A percentile compares a stretch with the other conserved stretches of the same genome.
These are phyloP conservation scores for Taurulus bubalis DNA, from an alignment of 2,113 vertebrate genomes.

Conservation along the genomic window DNA sequence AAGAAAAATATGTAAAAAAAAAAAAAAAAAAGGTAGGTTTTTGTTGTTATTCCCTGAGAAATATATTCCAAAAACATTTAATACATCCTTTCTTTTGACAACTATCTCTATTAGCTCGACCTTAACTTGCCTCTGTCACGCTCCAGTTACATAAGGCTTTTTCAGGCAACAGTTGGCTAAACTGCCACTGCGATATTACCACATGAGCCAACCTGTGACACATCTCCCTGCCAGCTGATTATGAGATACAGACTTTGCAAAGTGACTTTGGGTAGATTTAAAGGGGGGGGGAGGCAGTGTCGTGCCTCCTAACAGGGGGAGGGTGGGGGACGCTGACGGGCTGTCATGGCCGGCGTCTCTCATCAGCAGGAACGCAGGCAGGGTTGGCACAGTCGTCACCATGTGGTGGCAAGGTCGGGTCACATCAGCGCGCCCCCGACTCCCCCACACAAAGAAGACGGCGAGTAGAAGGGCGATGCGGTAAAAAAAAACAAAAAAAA, in stretches of 20 bases:
- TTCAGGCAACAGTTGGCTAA: conserved; percentile 42
- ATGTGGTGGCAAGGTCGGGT: conserved; percentile 78
- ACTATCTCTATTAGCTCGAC: background rate
- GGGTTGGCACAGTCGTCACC: conserved; percentile 65
- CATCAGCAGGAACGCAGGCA: conserved; percentile 72
- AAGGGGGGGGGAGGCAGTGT: conserved; percentile 30
- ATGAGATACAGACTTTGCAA: conserved; percentile 72
- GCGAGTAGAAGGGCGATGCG: conserved; percentile 42
- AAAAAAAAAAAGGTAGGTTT: background rate
- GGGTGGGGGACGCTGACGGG: conserved; percentile 69
- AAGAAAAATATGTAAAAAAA: background rate
- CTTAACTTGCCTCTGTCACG: background rate
- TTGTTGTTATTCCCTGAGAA: background rate
- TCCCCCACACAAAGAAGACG: conserved; percentile 54
- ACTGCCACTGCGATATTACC: conserved; percentile 58
- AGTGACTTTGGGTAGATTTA: conserved; percentile 73
- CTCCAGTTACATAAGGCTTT: background rate
- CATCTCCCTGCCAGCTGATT: conserved; percentile 59
- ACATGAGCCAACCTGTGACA: conserved; percentile 68
- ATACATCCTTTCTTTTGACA: background rate
- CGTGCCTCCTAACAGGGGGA: conserved; percentile 59
- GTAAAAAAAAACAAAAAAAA: conserved; percentile 6
- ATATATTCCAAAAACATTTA: background rate
- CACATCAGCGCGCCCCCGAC: conserved; percentile 66
- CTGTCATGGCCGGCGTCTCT: conserved; percentile 67